A percentile compares a stretch with the other conserved stretches of the same genome.
phyloP scores from a whole-genome alignment of 2,113 vertebrate genomes.

The Cercopithecus mona region DNA sequence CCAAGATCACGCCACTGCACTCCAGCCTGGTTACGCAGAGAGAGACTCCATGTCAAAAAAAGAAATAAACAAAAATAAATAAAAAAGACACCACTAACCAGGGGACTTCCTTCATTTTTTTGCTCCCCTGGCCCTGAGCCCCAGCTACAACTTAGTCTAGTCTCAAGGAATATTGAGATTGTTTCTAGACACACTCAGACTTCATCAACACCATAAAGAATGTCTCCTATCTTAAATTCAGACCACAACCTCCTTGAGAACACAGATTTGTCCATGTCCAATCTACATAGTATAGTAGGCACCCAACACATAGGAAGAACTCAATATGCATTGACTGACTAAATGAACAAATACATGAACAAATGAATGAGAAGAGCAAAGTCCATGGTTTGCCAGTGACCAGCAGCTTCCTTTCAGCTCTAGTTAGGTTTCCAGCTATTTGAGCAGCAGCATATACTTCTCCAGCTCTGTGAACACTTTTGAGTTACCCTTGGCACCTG shows the following conservation, averaged over 20 bases:
- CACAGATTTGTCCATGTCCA: background rate
- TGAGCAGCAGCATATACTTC: background rate
- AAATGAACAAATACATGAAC: background rate
- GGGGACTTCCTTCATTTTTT: background rate
- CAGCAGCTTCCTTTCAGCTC: background rate
- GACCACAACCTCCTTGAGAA: background rate
- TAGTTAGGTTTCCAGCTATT: background rate
- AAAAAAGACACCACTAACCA: background rate
- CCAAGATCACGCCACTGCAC: no score
- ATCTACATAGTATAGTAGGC: background rate
- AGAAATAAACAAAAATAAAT: no score
- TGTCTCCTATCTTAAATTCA: background rate
- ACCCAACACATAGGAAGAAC: background rate
- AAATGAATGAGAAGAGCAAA: background rate
- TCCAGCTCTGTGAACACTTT: background rate
- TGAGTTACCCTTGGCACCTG: conserved; percentile 15
- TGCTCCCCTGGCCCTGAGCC: background rate
- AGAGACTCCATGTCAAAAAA: no score
- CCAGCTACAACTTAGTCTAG: background rate
- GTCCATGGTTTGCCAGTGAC: background rate
- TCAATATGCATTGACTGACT: background rate
- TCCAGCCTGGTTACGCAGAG: no score
- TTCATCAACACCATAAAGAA: background rate
- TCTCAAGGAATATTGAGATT: background rate
- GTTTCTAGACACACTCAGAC: background rate